phyloP scores from a whole-genome alignment of 2,113 vertebrate genomes.

The Orientallactaga bullata region DNA sequence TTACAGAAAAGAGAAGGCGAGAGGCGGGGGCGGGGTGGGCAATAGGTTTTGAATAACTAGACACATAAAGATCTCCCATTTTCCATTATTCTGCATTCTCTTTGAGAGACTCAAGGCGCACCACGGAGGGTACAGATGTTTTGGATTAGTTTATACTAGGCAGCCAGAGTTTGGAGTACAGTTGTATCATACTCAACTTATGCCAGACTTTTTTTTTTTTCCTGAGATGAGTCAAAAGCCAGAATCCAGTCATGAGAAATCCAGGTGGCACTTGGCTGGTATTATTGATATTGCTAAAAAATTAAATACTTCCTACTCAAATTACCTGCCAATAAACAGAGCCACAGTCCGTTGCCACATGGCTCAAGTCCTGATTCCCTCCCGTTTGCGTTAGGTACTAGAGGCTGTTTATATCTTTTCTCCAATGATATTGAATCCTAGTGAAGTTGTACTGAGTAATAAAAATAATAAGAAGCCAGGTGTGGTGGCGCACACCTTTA shows the following conservation, averaged over 20 bases:
- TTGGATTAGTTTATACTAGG: slow-evolving; percentile 44
- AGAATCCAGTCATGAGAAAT: slow-evolving; percentile 50
- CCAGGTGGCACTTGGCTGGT: slow-evolving; percentile 58
- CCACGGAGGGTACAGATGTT: slow-evolving; percentile 55
- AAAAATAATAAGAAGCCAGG: slow-evolving; percentile 30
- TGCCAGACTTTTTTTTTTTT: slow-evolving; percentile 53
- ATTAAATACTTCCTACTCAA: neutral
- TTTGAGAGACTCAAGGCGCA: slow-evolving; percentile 51
- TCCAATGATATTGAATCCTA: neutral
- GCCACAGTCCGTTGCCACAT: neutral
- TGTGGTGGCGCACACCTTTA: too few relatives aligned
- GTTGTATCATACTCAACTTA: slow-evolving; percentile 36
- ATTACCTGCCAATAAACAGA: slow-evolving; percentile 55
- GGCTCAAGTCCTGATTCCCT: slow-evolving; percentile 43
- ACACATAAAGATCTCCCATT: slow-evolving; percentile 45
- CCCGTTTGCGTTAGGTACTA: slow-evolving; percentile 29
- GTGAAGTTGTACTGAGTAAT: slow-evolving; percentile 22
- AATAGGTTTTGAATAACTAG: slow-evolving; percentile 39
- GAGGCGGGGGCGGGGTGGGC: too few relatives aligned
- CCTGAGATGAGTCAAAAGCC: slow-evolving; percentile 68
- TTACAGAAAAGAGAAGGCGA: too few relatives aligned
- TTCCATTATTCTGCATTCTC: neutral
- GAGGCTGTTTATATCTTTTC: neutral
- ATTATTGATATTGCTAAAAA: slow-evolving; percentile 41
- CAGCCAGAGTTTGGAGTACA: slow-evolving; percentile 17